Evolutionary conservation across 2,797 vertebrate genomes (phyloP).

Genomic region (Perodicticus potto): DNA sequence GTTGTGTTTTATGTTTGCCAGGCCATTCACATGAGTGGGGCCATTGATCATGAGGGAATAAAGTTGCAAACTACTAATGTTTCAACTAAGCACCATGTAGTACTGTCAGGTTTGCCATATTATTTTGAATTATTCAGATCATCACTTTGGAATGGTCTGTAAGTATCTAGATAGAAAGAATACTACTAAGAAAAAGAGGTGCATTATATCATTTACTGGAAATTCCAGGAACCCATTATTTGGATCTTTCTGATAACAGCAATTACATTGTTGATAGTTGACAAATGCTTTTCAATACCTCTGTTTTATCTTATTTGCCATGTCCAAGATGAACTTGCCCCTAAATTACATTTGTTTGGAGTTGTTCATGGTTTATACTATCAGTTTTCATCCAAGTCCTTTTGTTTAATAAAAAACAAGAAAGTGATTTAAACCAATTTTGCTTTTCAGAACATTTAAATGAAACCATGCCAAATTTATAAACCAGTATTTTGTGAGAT

Average conservation of each 20-base stretch:
- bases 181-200: background rate
- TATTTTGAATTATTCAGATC: slow-evolving; percentile 26
- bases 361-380: background rate
- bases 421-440: slow-evolving; percentile 51
- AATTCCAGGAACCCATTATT: background rate
- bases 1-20: slow-evolving; percentile 68
- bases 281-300: background rate
- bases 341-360: background rate
- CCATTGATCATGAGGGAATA: slow-evolving; percentile 72
- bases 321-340: background rate
- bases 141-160: background rate
- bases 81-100: slow-evolving; percentile 61
- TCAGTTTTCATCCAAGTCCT: background rate
- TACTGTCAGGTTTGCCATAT: slow-evolving; percentile 66
- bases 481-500: background rate
- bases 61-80: slow-evolving; percentile 75
- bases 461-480: background rate
- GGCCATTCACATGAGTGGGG: slow-evolving; percentile 42
- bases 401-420: slow-evolving; percentile 7
- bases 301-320: background rate
- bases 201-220: background rate
- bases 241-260: background rate
- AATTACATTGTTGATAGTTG: background rate
- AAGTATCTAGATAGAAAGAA: background rate
- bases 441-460: slow-evolving; percentile 9